phyloP scores from a whole-genome alignment of 2,113 vertebrate genomes.

The Neodon shergylaensis region DNA sequence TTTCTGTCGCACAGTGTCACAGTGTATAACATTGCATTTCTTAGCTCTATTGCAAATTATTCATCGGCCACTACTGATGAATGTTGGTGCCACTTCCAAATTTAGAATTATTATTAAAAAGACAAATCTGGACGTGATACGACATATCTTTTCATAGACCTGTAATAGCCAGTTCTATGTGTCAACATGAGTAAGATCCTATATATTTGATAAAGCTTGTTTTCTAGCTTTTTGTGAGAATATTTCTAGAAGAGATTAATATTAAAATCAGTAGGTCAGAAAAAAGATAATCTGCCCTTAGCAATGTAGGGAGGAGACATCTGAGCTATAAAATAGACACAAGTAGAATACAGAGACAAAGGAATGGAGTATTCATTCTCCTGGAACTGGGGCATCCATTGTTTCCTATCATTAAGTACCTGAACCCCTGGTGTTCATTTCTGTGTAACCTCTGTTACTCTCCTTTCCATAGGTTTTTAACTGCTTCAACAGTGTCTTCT shows the following conservation, averaged over 20 bases:
- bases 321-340: neutral
- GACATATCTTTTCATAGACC: neutral
- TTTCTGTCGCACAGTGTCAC: neutral
- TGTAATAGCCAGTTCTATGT: neutral
- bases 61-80: neutral
- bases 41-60: neutral
- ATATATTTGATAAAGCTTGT: neutral
- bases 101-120: neutral
- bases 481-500: neutral
- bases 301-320: neutral
- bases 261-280: neutral
- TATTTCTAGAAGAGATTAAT: neutral
- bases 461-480: constrained; percentile 17
- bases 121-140: neutral
- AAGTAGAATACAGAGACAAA: neutral
- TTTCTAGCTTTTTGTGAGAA: neutral
- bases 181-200: neutral
- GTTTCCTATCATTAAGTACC: neutral
- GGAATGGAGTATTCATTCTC: neutral
- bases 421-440: neutral
- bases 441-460: neutral
- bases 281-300: neutral
- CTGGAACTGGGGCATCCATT: neutral
- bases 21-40: neutral
- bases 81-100: neutral